Evolutionary conservation across 2,113 vertebrate species (phyloP), one percentile per base, ranked within the genome.

Genomic region (Mixornis gularis): DNA sequence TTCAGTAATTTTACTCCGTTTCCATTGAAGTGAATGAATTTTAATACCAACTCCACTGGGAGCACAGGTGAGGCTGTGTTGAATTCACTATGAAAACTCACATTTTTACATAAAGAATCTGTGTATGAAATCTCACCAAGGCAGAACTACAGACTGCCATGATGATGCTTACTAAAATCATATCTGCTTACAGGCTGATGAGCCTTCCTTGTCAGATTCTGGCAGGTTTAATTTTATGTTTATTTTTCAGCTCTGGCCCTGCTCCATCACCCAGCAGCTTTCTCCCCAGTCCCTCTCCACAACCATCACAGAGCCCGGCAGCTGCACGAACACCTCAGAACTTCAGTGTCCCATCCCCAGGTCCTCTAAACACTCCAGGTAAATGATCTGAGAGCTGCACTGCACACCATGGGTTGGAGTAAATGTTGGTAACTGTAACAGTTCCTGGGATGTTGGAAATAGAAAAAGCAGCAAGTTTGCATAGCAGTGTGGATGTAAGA

Each of bases 331-430:
- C 99, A 19, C 99, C 99, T 12, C 99, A 99, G 97, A 99, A 98
- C 96, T 99, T 99, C 12, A 98, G 98, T 4, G 99, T 99, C 17
- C 98, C 99, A 10, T 99, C 99, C 10, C 99, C 99, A 2, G 99
- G 99, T 58, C 98, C 99, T 5, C 98, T 99, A 59, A 99, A 99
- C 92, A 99, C 99, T 29, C 99, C 99, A 97, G 99, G 99, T 99
- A 96, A 97, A 69, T 81, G 3, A 59, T 56, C 29, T 70, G 59
- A 77, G 81, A 79, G n/a, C 43, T 73, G 0, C 11, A 34, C 32
- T 74, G 55, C 87, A 58, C 30, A 34, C 29, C 2, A 1, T 24
- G 62, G 48, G 13, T 6, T 56, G 41, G 46, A 40, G 12, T 78
- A 1, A 62, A 25, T 48, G 73, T 44, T 86, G 53, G 32, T 76